A percentile compares a stretch with the other conserved stretches of the same genome.
Evolutionary conservation across 2,797 vertebrate species (phyloP).

Genomic region (Argyrosomus regius): DNA sequence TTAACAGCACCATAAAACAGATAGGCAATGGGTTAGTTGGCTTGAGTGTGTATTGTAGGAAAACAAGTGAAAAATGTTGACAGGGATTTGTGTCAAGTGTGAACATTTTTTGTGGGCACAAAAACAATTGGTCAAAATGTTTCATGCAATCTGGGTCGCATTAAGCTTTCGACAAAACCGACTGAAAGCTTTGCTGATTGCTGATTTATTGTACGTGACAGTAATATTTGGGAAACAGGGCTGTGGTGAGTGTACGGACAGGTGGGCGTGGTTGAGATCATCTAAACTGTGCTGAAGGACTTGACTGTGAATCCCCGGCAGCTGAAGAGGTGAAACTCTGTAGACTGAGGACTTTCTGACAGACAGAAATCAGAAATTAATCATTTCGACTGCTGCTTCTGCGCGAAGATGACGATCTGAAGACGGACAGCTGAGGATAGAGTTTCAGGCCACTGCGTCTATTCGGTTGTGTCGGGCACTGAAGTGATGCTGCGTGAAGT

Average conservation of each 20-base stretch:
- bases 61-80: not conserved
- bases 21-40: not conserved
- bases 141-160: not conserved
- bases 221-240: not conserved
- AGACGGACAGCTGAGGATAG: not conserved
- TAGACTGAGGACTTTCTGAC: not conserved
- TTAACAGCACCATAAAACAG: not conserved
- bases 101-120: not conserved
- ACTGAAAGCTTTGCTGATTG: not conserved
- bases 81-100: not conserved
- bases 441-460: conserved; percentile 13
- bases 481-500: conserved; percentile 24
- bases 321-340: not conserved
- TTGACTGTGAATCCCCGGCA: not conserved
- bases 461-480: not conserved
- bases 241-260: not conserved
- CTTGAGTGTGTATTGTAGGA: not conserved
- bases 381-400: not conserved
- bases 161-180: not conserved
- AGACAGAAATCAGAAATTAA: not conserved
- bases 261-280: not conserved
- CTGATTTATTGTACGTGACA: not conserved
- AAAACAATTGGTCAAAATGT: not conserved
- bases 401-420: not conserved
- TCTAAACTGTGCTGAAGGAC: not conserved